Evolutionary conservation across 2,113 vertebrate genomes (phyloP).

Genomic region (Rhinolophus ferrumequinum): DNA sequence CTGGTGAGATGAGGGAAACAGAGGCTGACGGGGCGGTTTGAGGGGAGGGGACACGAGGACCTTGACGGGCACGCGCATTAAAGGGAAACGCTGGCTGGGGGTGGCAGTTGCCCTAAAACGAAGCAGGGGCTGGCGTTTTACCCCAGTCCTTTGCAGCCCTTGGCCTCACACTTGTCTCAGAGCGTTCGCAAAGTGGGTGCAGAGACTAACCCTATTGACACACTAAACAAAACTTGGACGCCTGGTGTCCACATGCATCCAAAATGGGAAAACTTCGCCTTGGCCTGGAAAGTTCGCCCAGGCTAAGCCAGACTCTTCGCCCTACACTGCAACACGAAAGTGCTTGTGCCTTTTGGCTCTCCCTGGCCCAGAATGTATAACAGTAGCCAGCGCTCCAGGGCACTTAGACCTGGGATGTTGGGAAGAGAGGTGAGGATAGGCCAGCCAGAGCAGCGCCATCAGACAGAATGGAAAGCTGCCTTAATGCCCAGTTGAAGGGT

Average conservation of each 20-base stretch:
- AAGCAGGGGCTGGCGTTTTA: accelerated
- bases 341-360: background rate
- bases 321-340: background rate
- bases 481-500: background rate
- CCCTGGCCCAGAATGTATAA: background rate
- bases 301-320: background rate
- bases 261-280: background rate
- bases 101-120: background rate
- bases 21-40: background rate
- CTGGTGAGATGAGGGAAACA: background rate
- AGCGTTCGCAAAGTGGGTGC: background rate
- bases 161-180: background rate
- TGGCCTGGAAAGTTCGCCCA: constrained; percentile 17
- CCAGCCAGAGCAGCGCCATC: background rate
- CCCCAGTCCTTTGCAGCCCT: background rate
- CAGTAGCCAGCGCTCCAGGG: too few relatives aligned
- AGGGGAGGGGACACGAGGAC: constrained; percentile 28
- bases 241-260: constrained; percentile 15
- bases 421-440: background rate
- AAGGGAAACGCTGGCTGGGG: background rate
- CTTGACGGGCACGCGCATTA: constrained; percentile 72
- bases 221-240: background rate
- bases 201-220: background rate
- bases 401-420: background rate
- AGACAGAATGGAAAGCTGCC: background rate